Percentiles rank a stretch among this genome's conserved stretches.
phyloP scores from a whole-genome alignment of 2,113 vertebrate species.

The Struthio camelus region DNA sequence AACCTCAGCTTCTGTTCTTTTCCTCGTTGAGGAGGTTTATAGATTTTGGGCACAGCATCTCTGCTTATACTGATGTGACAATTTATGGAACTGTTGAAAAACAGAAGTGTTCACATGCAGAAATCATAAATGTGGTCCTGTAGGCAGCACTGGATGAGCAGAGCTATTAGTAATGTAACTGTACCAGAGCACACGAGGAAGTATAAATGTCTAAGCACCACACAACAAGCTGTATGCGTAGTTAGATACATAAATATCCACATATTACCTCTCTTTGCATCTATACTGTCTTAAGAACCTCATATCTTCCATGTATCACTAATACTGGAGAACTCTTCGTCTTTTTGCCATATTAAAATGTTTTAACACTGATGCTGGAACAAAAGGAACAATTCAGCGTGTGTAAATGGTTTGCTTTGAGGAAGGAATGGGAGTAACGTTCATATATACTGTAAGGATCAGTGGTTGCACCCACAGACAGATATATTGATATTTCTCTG shows the following conservation, averaged over 20 bases:
- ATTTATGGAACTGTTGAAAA: not conserved
- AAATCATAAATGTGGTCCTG: not conserved
- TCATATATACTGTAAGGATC: not conserved
- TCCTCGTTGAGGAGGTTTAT: not conserved
- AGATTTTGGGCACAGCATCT: not conserved
- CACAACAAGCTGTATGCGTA: not conserved
- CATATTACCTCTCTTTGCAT: not conserved
- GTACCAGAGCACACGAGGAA: not conserved
- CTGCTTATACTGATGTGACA: not conserved
- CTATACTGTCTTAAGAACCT: not conserved
- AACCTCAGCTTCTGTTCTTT: not conserved
- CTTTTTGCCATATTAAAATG: not conserved
- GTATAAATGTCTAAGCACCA: not conserved
- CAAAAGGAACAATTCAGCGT: not conserved
- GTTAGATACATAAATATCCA: conserved; percentile 26
- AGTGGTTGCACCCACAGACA: not conserved
- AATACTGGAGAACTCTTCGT: not conserved
- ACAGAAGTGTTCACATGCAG: not conserved
- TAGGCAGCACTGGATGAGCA: not conserved
- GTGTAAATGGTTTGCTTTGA: not conserved
- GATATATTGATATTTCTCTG: not conserved
- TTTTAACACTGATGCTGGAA: not conserved
- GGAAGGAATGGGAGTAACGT: not conserved
- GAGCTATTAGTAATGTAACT: not conserved
- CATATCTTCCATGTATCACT: not conserved